phyloP scores from a whole-genome alignment of 2,888 invertebrate genomes.

The Ormia ochracea region DNA sequence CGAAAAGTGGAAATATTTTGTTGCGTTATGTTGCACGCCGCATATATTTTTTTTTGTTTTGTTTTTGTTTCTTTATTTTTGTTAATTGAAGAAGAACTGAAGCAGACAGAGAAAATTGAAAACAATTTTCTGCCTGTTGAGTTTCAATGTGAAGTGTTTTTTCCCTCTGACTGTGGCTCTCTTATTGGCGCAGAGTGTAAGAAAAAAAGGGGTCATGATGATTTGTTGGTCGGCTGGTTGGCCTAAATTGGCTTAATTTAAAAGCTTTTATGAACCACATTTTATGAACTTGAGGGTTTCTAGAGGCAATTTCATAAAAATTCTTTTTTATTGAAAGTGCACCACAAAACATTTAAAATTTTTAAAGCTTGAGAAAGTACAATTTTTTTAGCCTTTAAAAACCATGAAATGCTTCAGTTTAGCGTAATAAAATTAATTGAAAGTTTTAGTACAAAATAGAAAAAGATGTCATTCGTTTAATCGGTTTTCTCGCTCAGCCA shows the following conservation, averaged over 20 bases:
- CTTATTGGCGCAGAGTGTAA: not conserved
- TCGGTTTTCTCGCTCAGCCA: too few relatives aligned
- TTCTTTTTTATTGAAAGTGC: too few relatives aligned
- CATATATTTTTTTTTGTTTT: not conserved
- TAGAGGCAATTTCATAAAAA: too few relatives aligned
- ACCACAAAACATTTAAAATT: too few relatives aligned
- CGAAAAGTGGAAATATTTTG: constrained; percentile 6
- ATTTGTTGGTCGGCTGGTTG: not conserved
- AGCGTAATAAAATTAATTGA: too few relatives aligned
- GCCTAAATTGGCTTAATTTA: not conserved
- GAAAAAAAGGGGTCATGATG: not conserved
- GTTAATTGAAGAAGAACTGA: not conserved
- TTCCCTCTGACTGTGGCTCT: not conserved
- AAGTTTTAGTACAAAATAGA: too few relatives aligned
- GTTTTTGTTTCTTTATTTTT: not conserved
- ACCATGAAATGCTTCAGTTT: too few relatives aligned
- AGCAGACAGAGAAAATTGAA: constrained; percentile 6
- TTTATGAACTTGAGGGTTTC: too few relatives aligned
- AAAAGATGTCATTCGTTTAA: too few relatives aligned
- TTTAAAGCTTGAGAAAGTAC: too few relatives aligned
- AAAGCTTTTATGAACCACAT: too few relatives aligned
- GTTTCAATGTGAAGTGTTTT: constrained; percentile 29
- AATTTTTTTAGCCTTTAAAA: too few relatives aligned
- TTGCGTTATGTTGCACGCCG: not conserved
- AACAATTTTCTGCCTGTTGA: constrained; percentile 48